A percentile compares a stretch with the other conserved stretches of the same genome.
phyloP scores from a whole-genome alignment of 2,888 invertebrate genomes.

The Temnothorax ravouxi region DNA sequence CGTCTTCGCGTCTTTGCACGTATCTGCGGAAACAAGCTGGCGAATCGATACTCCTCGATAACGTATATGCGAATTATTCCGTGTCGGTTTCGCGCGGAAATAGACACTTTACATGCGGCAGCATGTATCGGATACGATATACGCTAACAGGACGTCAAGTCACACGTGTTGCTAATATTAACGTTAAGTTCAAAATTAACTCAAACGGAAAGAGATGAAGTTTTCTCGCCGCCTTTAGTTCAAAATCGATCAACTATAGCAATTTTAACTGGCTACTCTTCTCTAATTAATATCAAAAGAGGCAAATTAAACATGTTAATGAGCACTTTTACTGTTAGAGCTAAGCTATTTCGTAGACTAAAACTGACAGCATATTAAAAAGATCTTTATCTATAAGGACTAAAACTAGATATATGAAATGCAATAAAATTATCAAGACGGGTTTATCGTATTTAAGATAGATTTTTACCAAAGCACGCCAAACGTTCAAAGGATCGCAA shows the following conservation, averaged over 20 bases:
- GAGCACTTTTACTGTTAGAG: background rate
- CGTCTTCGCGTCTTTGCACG: background rate
- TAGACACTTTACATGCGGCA: conserved; percentile 22
- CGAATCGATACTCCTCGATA: conserved; percentile 43
- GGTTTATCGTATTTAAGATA: background rate
- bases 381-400: background rate
- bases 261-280: background rate
- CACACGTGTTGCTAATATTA: conserved; percentile 10
- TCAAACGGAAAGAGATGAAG: background rate
- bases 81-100: conserved; percentile 28
- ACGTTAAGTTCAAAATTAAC: conserved; percentile 9
- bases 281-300: background rate
- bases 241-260: background rate
- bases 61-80: conserved; percentile 23
- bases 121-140: conserved; percentile 15
- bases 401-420: background rate
- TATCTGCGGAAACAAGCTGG: background rate
- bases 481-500: background rate
- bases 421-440: background rate
- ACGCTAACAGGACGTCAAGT: conserved; percentile 1
- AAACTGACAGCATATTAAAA: background rate
- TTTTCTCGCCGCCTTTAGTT: background rate
- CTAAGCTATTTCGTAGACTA: background rate
- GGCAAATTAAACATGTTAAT: background rate
- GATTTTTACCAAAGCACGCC: background rate